Base-by-base conservation (phyloP, 2,888 invertebrate genomes). In the Caenorhabditis zanzibari region DNA sequence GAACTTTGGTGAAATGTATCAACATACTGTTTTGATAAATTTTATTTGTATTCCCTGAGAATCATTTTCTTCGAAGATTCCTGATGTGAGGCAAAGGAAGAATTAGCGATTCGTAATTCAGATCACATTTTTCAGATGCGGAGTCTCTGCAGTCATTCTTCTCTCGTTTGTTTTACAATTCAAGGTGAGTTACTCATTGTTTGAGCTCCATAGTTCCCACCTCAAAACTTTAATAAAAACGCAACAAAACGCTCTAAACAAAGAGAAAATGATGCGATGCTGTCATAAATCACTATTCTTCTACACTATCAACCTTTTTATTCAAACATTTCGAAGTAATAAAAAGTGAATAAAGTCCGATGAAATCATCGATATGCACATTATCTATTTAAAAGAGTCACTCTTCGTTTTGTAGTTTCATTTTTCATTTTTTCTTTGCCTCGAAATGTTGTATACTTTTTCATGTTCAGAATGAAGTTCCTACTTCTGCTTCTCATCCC, bases 231-330 rank as follows among this genome's bases (percentile, higher is more conserved):
- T 16, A 41, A 72, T 72, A 73, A 75, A 75, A 56, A 44, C 22
- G 75, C 41, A 75, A 75, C 75, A 75, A 64, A 64, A 64, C 44
- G 28, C 19, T 54, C 24, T 38, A 64, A 66, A 75, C 38, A 56
- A 56, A 54, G 52, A 64, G 10, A 58, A 12, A 49, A 38, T 24
- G 16, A 63, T 61, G 47, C 16, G 19, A 44, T n/a, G 1, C n/a
- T 19, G 44, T 26, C 26, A 28, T 64, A 26, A 44, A 22, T 64
- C 71, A 71, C 26, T 12, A n/a, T 24, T 7, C 10, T 14, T 22
- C 35, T 54, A 54, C 32, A 52, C 14, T 54, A 69, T 41, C 22
- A 16, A 5, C 26, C 12, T 35, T 61, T 44, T 59, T 71, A 19
- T 22, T 69, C 41, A 28, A 52, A 71, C 19, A 49, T 19, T 14